A percentile compares a stretch with the other conserved stretches of the same genome.
These are phyloP conservation scores for Acrobasis consociella DNA, from an alignment of 2,888 invertebrate genomes.

Conservation along the genomic window DNA sequence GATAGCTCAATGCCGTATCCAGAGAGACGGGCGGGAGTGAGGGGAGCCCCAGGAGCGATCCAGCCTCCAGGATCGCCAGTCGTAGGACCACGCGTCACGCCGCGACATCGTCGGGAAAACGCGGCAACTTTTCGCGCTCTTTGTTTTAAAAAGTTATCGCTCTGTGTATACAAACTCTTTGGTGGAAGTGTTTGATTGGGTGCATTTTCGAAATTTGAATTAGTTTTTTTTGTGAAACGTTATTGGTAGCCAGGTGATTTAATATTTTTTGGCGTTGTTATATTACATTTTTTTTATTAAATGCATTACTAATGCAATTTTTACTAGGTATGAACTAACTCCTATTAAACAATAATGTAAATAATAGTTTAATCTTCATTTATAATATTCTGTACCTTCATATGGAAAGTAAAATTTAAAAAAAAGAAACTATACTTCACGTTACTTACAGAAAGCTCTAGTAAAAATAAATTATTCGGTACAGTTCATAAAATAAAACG, in stretches of 20 bases:
- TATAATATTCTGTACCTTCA: no score
- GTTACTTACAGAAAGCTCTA: no score
- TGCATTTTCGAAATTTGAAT: slow-evolving; percentile 15
- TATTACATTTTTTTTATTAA: no score
- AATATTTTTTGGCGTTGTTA: slow-evolving; percentile 1
- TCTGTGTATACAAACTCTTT: slow-evolving; percentile 21
- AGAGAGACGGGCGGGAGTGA: slow-evolving; percentile 50
- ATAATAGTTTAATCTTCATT: no score
- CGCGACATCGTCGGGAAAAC: slow-evolving; percentile 35
- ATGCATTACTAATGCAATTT: no score
- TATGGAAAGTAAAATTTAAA: no score
- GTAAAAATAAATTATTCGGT: no score
- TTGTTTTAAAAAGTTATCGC: slow-evolving; percentile 26
- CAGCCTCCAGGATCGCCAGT: slow-evolving; percentile 30
- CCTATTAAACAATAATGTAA: no score
- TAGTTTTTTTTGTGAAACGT: background rate
- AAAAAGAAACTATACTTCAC: no score
- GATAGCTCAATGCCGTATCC: slow-evolving; percentile 58
- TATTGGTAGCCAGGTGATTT: slow-evolving; percentile 16
- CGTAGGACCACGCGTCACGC: slow-evolving; percentile 27
- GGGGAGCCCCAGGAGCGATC: slow-evolving; percentile 37
- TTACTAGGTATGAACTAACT: no score
- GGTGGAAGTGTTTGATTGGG: slow-evolving; percentile 19
- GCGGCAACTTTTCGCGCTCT: slow-evolving; percentile 27
- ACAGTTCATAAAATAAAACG: no score